Evolutionary conservation across 2,888 invertebrate genomes (phyloP).

Genomic region (Notodonta dromedarius): DNA sequence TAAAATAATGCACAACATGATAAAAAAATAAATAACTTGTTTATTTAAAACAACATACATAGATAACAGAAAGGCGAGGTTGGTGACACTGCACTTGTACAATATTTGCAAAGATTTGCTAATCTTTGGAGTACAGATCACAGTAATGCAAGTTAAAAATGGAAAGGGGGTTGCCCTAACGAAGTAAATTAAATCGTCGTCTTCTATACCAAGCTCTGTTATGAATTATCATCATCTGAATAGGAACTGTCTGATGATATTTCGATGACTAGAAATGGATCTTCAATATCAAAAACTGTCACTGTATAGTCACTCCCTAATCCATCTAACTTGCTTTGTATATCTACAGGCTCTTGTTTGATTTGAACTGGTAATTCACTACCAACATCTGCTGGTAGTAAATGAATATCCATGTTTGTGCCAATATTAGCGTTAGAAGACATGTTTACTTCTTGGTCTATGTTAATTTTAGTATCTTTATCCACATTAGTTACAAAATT

Average conservation of each 20-base stretch:
- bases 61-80: too few relatives aligned
- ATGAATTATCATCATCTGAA: conserved; percentile 37
- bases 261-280: conserved; percentile 62
- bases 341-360: conserved; percentile 26
- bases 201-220: background rate
- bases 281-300: conserved; percentile 56
- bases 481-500: background rate
- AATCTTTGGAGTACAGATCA: too few relatives aligned
- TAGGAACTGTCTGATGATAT: conserved; percentile 58
- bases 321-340: conserved; percentile 41
- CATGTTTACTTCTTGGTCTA: too few relatives aligned
- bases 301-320: conserved; percentile 52
- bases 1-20: conserved; percentile 8
- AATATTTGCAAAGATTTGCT: background rate
- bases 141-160: background rate
- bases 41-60: background rate
- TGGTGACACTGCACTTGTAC: too few relatives aligned
- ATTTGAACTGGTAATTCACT: conserved; percentile 8
- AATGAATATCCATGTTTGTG: too few relatives aligned
- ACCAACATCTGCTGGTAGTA: background rate
- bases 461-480: too few relatives aligned
- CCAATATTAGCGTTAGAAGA: background rate
- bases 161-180: too few relatives aligned
- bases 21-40: background rate
- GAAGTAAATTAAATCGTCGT: background rate